A percentile compares a stretch with the other conserved stretches of the same genome.
Evolutionary conservation across 23 tunicate genomes (phyloP).

Genomic region (Ciona savignyi): DNA sequence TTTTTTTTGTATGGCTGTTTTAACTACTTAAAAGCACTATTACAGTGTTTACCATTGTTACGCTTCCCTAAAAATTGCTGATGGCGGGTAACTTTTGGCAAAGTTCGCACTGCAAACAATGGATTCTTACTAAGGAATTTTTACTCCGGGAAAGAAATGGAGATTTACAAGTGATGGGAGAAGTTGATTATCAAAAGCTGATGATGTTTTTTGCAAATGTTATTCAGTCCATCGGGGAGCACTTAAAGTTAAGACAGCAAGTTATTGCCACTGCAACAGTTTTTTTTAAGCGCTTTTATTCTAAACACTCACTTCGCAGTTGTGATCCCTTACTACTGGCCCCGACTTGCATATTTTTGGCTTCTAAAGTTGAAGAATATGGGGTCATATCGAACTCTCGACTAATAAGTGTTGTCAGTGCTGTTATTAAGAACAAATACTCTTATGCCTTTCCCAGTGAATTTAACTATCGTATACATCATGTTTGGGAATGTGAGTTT

Average conservation of each 20-base stretch:
- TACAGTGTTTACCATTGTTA: no score
- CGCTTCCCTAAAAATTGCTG: no score
- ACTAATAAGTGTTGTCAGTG: conserved; percentile 21
- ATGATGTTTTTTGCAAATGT: no score
- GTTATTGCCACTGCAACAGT: conserved; percentile 96
- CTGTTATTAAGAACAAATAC: conserved; percentile 57
- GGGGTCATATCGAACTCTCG: conserved; percentile 65
- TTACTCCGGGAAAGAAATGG: no score
- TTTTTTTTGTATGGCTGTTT: no score
- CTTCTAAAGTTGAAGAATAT: conserved; percentile 87
- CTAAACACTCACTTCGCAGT: conserved; percentile 46
- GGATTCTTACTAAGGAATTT: no score
- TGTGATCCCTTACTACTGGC: conserved; percentile 87
- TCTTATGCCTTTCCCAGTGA: conserved; percentile 64
- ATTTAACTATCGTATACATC: conserved; percentile 49
- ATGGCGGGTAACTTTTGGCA: no score
- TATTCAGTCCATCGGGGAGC: conserved; percentile 88
- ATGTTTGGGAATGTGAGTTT: conserved; percentile 91
- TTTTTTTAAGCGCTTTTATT: conserved; percentile 78
- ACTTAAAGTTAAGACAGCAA: conserved; percentile 70
- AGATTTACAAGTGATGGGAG: no score
- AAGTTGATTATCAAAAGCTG: no score
- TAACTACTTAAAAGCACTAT: no score
- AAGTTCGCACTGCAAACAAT: no score
- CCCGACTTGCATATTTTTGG: conserved; percentile 84